Conservation (phyloP, 2,797 vertebrate species). For the Trematomus bernacchii region DNA sequence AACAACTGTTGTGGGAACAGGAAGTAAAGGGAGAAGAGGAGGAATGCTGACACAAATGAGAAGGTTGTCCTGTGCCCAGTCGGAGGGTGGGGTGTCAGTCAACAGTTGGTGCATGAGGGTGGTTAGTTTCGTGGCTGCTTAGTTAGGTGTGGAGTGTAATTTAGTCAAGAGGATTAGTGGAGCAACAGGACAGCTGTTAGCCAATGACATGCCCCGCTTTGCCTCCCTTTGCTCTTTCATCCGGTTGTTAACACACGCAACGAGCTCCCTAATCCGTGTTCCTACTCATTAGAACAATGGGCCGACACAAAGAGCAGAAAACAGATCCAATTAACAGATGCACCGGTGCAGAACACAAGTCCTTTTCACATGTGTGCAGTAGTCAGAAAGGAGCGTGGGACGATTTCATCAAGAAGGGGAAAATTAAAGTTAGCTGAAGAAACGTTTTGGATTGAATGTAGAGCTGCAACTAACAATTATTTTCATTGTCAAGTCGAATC, state of each 20-base stretch:
- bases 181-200: constrained; percentile 85
- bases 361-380: constrained; percentile 64
- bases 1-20: constrained; percentile 79
- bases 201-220: constrained; percentile 79
- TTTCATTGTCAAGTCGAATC: no score
- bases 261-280: constrained; percentile 82
- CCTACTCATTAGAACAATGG: constrained; percentile 83
- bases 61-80: constrained; percentile 76
- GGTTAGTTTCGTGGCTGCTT: constrained; percentile 78
- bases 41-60: constrained; percentile 85
- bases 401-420: constrained; percentile 33
- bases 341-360: constrained; percentile 65
- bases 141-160: constrained; percentile 86
- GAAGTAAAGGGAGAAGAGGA: constrained; percentile 70
- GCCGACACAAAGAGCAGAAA: constrained; percentile 72
- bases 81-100: constrained; percentile 61
- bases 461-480: no score
- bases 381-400: constrained; percentile 39
- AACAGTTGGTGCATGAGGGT: constrained; percentile 81
- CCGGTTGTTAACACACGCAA: constrained; percentile 82
- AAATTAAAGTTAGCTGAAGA: neutral
- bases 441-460: constrained; percentile 11
- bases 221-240: constrained; percentile 81
- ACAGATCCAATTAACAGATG: constrained; percentile 79
- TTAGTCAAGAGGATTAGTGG: constrained; percentile 85